Base-by-base conservation (phyloP, 2,113 vertebrate genomes). In the Pardalotus punctatus region DNA sequence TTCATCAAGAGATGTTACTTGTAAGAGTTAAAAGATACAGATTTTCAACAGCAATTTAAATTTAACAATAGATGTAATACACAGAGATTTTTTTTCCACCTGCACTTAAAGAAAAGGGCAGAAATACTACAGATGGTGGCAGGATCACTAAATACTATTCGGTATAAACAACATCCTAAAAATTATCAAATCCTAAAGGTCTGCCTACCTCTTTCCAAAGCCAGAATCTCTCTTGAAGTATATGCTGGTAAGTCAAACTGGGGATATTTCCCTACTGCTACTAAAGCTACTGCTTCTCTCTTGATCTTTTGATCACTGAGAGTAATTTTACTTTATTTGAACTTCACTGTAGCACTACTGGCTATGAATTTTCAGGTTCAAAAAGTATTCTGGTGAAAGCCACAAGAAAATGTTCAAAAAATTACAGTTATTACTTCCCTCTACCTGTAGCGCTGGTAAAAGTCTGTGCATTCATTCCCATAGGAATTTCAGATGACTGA, bases 401-500 rank as follows among this genome's bases (percentile, higher is more conserved):
- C 61, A 72, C 36, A 76, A 65, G 42, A 76, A 27, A 82, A 61
- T 60, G 84, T 81, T n/a, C 64, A 77, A 77, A 79, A 72, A 92
- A 67, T 64, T n/a, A 81, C n/a, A 70, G 80, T 70, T 92, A 86
- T 60, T 86, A 71, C 23, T 71, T 88, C 31, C 40, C 15, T 67
- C 86, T 86, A n/a, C 40, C 43, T 1, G 0, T 20, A 84, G 81
- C 15, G 16, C 72, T 53, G n/a, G 24, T 86, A 77, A 74, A 91
- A 78, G 57, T 79, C 76, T 57, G 18, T 38, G 36, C 3, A 1
- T 64, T 90, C 88, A 90, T 38, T 82, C 90, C 82, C 92, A 28
- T 0, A 60, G 82, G 93, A 86, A 93, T 90, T 93, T 90, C 82
- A 83, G 88, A 93, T 80, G 90, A 78, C 82, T 74, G 92, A 88